These are phyloP conservation scores for Xylocopa sonorina DNA, from an alignment of 1,140 invertebrate species.

Conservation along the genomic window DNA sequence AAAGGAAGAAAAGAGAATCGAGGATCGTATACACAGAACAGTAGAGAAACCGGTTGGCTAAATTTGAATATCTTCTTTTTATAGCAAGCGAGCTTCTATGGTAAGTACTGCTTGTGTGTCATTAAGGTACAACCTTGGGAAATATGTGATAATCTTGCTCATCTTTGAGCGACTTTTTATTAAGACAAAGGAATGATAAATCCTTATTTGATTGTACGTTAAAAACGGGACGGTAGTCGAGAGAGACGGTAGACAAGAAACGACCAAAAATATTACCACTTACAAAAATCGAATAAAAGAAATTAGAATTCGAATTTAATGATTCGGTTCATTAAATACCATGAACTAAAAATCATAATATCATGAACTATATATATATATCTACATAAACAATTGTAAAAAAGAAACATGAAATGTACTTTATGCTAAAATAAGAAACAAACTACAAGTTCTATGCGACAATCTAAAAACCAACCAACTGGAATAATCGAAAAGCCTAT, in stretches of 20 bases:
- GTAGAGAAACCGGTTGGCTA: constrained; percentile 36
- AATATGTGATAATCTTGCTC: constrained; percentile 17
- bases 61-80: constrained; percentile 57
- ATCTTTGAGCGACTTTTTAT: constrained; percentile 9
- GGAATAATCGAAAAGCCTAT: neutral
- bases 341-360: too few relatives aligned
- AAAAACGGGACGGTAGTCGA: neutral
- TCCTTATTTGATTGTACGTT: neutral
- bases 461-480: neutral
- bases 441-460: neutral
- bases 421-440: neutral
- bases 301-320: too few relatives aligned
- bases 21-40: neutral
- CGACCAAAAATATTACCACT: too few relatives aligned
- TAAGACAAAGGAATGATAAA: neutral
- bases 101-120: neutral
- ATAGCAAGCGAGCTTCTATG: constrained; percentile 13
- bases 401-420: neutral
- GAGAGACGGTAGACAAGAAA: neutral
- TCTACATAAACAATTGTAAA: neutral
- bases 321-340: too few relatives aligned
- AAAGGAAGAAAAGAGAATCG: neutral
- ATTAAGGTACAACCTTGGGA: constrained; percentile 28
- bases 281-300: neutral
- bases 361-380: too few relatives aligned